phyloP scores from a whole-genome alignment of 92 coral and sea anemone species.

The Parazoanthus darwini region DNA sequence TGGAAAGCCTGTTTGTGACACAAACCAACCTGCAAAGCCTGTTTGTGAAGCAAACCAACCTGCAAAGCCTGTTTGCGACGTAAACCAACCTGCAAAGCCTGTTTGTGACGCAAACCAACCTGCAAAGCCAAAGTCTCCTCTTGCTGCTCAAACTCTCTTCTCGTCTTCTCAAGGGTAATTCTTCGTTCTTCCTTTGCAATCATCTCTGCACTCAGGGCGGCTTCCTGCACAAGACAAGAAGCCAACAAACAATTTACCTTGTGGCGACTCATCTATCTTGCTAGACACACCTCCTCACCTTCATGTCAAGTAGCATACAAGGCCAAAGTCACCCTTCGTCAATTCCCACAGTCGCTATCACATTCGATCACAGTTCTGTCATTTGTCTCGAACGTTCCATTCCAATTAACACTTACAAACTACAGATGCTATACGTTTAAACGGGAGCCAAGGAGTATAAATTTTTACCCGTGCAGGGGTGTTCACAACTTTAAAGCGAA shows the following conservation, averaged over 20 bases:
- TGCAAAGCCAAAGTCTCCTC: slow-evolving; percentile 83
- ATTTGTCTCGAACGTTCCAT: too few species aligned
- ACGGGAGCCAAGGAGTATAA: too few species aligned
- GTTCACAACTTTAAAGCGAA: too few species aligned
- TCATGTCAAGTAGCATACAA: background rate
- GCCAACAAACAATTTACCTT: background rate
- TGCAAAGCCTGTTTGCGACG: background rate
- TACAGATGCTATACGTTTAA: too few species aligned
- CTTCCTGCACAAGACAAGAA: slow-evolving; percentile 61
- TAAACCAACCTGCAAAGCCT: background rate
- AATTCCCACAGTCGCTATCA: too few species aligned
- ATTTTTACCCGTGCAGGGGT: too few species aligned
- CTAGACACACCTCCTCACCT: background rate
- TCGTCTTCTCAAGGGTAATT: slow-evolving; percentile 83
- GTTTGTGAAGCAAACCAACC: too few species aligned
- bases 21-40: background rate
- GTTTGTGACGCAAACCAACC: slow-evolving; percentile 30
- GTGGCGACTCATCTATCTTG: background rate
- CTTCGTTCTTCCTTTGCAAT: slow-evolving; percentile 94
- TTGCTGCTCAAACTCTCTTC: slow-evolving; percentile 72
- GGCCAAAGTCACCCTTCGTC: too few species aligned
- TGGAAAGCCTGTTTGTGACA: background rate
- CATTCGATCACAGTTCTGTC: too few species aligned
- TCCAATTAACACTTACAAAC: too few species aligned
- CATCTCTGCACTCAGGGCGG: slow-evolving; percentile 94